Evolutionary conservation across 2,888 invertebrate genomes (phyloP), one percentile per base, ranked within the genome.

Genomic region (Eupeodes luniger): DNA sequence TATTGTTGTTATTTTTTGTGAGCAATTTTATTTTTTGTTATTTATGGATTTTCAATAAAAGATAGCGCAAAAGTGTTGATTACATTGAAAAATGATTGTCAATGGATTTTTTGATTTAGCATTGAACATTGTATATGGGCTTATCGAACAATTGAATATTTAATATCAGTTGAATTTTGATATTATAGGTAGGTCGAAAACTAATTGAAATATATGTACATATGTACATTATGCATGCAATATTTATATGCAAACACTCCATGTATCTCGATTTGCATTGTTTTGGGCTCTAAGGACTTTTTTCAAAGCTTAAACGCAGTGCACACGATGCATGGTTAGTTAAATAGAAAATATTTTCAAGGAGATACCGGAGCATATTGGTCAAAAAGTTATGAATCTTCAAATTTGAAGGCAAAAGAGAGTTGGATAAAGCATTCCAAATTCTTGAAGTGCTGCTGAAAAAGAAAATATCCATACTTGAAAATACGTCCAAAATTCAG

Each of bases 31-130:
- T 47, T 19, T 19, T 44, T 64, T 44, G 27, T 49, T 3, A 1
- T 44, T 53, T 34, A 70, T 70, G n/a, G 36, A 14, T 70, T 55
- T 57, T 34, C 59, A 57, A 72, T 70, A 70, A 70, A 44, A 67
- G 44, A 67, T 51, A 67, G 40, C 40, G 16, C 4, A 19, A 36
- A 34, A 70, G 59, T 72, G 72, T 59, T 59, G 59, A 72, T 70
- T 47, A 49, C 12, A 72, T 27, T 72, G 72, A 34, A 72, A 59
- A 72, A 59, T 72, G 44, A 27, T 49, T 72, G 59, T 59, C 59
- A 72, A 72, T 72, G 47, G 5, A 5, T n/a, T 72, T 47, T 72
- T 44, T 72, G 72, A 47, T 59, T 47, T 55, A 70, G 12, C 70
- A 14, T 11, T 11, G 11, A 36, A 53, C 5, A n/a, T n/a, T 53